Evolutionary conservation across 2,888 invertebrate genomes (phyloP), one percentile per base, ranked within the genome.

Genomic region (Apamea monoglypha): DNA sequence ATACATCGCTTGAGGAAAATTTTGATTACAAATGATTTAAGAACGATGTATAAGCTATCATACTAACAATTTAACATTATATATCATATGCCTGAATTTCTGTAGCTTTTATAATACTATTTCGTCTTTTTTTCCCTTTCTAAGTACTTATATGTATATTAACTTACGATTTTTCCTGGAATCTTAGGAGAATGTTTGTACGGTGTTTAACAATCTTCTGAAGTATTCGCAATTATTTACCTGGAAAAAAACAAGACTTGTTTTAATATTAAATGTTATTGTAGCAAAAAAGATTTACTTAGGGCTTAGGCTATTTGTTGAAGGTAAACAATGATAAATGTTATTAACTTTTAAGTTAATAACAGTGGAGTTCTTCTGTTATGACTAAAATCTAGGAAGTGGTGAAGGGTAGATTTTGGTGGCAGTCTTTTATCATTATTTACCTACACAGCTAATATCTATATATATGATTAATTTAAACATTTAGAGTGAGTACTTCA

Each of bases 171-270:
- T n/a, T n/a, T 69, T 18, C 21, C 18, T 14, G 32, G 16, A 36
- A 76, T 21, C 14, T 40, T 25, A 6, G 10, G 25, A 21, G 21
- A 16, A 44, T 1, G 21, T 25, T 32, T 25, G 10, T 36, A 14
- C 29, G 25, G 18, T 50, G 6, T 10, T n/a, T n/a, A 32, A 4
- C 12, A 21, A 6, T 56, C n/a, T 63, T 44, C 32, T 44, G 61
- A 44, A 63, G 25, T 47, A 0, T 81, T 79, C 16, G 29, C 14
- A 29, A 73, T 71, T 74, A 56, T 74, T 84, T 86, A 86, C 86
- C 86, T 87, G 88, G 0, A 87, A 86, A 87, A 78, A 21, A 67
- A 68, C 0, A 53, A 32, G 1, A 53, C 0, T 44, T 21, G 2
- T 40, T 61, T 36, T 53, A 50, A 53, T 6, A 36, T 59, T 18